phyloP scores from a whole-genome alignment of 2,113 vertebrate species.

The Petrocephalus microphthalmus region DNA sequence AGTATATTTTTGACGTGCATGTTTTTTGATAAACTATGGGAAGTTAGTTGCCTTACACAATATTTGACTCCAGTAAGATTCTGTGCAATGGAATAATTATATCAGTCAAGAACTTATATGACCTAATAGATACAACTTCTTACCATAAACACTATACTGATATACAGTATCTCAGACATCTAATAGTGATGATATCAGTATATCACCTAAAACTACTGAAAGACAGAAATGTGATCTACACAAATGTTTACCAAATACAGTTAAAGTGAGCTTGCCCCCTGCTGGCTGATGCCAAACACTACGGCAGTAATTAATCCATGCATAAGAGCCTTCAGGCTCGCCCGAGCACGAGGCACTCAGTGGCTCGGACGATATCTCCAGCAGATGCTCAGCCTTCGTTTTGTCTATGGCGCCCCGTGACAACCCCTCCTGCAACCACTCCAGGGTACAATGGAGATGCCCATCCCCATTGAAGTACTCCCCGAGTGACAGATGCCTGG shows the following conservation, averaged over 20 bases:
- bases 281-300: neutral
- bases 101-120: neutral
- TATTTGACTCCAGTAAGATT: neutral
- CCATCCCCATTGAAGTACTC: neutral
- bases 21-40: neutral
- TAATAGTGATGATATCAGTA: neutral
- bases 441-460: neutral
- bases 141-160: neutral
- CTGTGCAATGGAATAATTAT: neutral
- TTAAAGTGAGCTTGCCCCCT: neutral
- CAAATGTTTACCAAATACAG: neutral
- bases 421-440: neutral
- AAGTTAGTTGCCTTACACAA: neutral
- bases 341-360: neutral
- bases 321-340: neutral
- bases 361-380: neutral
- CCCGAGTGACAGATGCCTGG: neutral
- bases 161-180: neutral
- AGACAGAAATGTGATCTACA: neutral
- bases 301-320: neutral
- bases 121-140: neutral
- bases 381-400: neutral
- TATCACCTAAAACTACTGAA: neutral
- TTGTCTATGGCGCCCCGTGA: neutral
- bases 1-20: neutral